Base-by-base conservation (phyloP, 1,140 invertebrate genomes). In the Ips nitidus region DNA sequence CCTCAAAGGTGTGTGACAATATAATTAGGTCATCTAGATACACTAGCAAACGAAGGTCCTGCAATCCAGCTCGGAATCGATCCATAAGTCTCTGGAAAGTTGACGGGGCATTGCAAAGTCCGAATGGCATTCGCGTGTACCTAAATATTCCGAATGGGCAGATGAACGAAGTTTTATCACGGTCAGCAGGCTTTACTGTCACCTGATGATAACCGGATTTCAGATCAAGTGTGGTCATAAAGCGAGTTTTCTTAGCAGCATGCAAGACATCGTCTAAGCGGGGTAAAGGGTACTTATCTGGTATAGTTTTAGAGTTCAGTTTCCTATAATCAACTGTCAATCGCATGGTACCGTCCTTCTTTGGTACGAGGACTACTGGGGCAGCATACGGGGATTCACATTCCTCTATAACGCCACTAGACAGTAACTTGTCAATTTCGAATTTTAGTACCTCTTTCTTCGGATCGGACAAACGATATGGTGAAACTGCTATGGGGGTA, bases 201-300 rank as follows among this genome's bases (percentile, higher is more conserved):
- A 86, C 76, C 73, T 86, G 82, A 75, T 80, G 82, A 71, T 80
- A 86, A 0, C 84, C 84, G n/a, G 74, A 77, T 0, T 73, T 65
- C 6, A 85, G 68, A 74, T 86, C 83, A 58, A 58, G 56, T 39
- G 56, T 58, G 3, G 56, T 58, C n/a, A n/a, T n/a, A n/a, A n/a
- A n/a, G n/a, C n/a, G n/a, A n/a, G n/a, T n/a, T n/a, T n/a, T n/a
- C n/a, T n/a, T n/a, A n/a, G n/a, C n/a, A n/a, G n/a, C n/a, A n/a
- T n/a, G n/a, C n/a, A n/a, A n/a, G n/a, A n/a, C n/a, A n/a, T n/a
- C n/a, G n/a, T n/a, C n/a, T n/a, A n/a, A n/a, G n/a, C n/a, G n/a
- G n/a, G n/a, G n/a, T n/a, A n/a, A n/a, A n/a, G n/a, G n/a, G n/a
- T n/a, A n/a, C n/a, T n/a, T n/a, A n/a, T n/a, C n/a, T n/a, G 5